Evolutionary conservation across 2,797 vertebrate genomes (phyloP).

Genomic region (Acomys russatus): DNA sequence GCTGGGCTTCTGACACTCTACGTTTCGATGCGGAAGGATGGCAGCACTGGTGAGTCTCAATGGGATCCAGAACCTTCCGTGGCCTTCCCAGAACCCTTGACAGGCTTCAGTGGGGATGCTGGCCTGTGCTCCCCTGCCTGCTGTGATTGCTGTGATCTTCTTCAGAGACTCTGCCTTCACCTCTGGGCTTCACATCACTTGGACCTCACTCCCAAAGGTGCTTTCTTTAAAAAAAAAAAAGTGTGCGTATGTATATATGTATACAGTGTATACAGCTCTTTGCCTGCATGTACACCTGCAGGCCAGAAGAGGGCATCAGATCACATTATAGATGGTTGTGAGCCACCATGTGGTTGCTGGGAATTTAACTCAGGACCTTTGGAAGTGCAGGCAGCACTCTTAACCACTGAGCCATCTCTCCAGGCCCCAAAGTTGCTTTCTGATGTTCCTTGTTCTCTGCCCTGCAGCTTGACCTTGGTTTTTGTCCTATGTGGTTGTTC

Average conservation of each 20-base stretch:
- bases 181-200: background rate
- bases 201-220: background rate
- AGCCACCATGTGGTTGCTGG: too few species aligned
- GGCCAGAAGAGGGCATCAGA: too few species aligned
- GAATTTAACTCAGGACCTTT: too few species aligned
- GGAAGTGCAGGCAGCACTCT: too few species aligned
- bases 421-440: too few species aligned
- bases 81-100: background rate
- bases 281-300: too few species aligned
- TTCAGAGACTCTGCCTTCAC: background rate
- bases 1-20: background rate
- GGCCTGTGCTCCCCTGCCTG: background rate
- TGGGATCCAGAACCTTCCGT: background rate
- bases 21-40: background rate
- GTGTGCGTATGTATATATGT: too few species aligned
- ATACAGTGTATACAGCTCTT: too few species aligned
- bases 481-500: background rate
- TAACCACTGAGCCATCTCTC: too few species aligned
- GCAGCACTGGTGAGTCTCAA: background rate
- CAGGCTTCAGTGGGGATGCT: background rate
- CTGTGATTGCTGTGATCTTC: background rate
- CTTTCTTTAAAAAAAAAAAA: too few species aligned
- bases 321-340: too few species aligned
- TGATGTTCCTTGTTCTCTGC: background rate
- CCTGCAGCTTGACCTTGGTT: background rate